These are phyloP conservation scores for Zaprionus tsacasi DNA, from an alignment of 1,140 invertebrate genomes.

Conservation along the genomic window DNA sequence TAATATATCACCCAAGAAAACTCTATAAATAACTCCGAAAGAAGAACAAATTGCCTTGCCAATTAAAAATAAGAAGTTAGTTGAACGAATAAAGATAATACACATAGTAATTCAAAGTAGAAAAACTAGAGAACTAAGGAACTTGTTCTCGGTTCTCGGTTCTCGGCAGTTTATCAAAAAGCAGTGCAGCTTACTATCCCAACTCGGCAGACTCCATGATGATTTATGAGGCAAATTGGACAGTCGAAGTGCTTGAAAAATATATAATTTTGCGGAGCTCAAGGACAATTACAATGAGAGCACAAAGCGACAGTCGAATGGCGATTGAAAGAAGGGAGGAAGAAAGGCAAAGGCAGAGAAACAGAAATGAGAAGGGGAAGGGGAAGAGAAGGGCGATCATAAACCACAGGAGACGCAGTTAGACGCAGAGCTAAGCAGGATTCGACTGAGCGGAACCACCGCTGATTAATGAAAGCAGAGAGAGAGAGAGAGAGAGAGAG, in stretches of 20 bases:
- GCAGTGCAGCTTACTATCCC: neutral
- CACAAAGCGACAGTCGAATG: constrained; percentile 4
- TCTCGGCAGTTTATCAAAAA: neutral
- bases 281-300: neutral
- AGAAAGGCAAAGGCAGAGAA: neutral
- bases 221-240: constrained; percentile 1
- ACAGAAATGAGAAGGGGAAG: neutral
- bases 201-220: neutral
- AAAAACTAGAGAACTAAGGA: neutral
- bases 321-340: constrained; percentile 7
- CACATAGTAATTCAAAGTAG: neutral
- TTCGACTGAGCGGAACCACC: constrained; percentile 17
- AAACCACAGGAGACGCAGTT: constrained; percentile 35
- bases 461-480: constrained; percentile 35
- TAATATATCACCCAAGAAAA: neutral
- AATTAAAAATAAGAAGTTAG: neutral
- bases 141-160: neutral
- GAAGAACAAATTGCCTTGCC: neutral
- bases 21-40: neutral
- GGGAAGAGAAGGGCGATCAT: constrained; percentile 13
- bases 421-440: neutral
- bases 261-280: constrained; percentile 17
- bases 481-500: neutral
- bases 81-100: no score
- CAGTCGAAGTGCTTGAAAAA: constrained; percentile 12